Percentiles rank a stretch among this genome's conserved stretches.
Evolutionary conservation across 2,797 vertebrate species (phyloP).

Genomic region (Enteromius mattozi): DNA sequence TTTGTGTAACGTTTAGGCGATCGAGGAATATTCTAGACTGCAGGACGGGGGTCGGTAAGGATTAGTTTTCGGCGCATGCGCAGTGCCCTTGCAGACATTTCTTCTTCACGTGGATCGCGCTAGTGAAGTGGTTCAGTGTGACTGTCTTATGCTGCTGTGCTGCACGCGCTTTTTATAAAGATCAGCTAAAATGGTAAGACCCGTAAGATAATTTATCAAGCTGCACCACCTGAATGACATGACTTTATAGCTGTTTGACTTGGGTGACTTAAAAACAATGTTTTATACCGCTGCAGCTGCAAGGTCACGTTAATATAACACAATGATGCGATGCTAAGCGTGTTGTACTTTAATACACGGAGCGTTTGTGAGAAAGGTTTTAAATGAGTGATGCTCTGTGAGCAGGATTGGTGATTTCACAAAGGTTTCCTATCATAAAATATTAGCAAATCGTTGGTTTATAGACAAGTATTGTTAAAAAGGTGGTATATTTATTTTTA

Average conservation of each 20-base stretch:
- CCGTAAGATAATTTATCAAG: background rate
- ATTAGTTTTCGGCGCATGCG: constrained; percentile 73
- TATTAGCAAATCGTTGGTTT: background rate
- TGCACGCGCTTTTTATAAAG: constrained; percentile 27
- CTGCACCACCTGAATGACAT: background rate
- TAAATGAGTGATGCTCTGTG: background rate
- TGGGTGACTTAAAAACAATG: background rate
- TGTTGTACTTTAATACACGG: background rate
- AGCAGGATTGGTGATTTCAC: background rate
- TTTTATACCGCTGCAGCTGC: constrained; percentile 18
- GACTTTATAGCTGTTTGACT: background rate
- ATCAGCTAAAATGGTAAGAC: constrained; percentile 75
- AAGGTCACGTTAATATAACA: constrained; percentile 20
- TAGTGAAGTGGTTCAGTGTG: constrained; percentile 13
- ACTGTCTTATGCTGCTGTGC: constrained; percentile 1
- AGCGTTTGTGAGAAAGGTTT: background rate
- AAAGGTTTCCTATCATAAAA: background rate
- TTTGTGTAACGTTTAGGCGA: background rate
- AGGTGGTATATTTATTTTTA: background rate
- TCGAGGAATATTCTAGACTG: constrained; percentile 57
- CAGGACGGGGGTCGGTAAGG: background rate
- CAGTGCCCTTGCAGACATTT: constrained; percentile 67
- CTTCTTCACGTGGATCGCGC: constrained; percentile 78
- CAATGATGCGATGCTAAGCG: no score
- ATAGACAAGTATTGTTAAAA: background rate